These are phyloP conservation scores for Drosophila melanica DNA, from an alignment of 1,140 invertebrate species.

Conservation along the genomic window DNA sequence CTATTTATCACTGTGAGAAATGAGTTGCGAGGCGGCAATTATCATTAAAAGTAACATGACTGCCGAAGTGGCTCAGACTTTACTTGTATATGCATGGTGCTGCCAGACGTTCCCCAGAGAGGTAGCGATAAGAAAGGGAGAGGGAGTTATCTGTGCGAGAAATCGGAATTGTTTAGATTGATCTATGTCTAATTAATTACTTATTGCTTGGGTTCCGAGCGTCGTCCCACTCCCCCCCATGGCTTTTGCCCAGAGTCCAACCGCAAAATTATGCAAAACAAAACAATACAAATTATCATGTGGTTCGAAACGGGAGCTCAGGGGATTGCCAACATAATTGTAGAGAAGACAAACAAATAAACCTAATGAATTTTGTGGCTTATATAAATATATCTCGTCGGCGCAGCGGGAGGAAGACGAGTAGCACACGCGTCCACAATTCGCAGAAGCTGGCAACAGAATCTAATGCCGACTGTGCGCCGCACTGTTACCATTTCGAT, in stretches of 20 bases:
- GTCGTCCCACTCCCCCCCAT: slow-evolving; percentile 30
- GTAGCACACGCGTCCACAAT: slow-evolving; percentile 62
- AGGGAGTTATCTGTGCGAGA: not conserved
- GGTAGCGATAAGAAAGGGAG: not conserved
- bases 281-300: not conserved
- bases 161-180: slow-evolving; percentile 29
- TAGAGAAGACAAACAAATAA: slow-evolving; percentile 39
- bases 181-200: slow-evolving; percentile 77
- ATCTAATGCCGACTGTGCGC: not conserved
- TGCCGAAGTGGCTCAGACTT: slow-evolving; percentile 38
- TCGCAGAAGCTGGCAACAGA: slow-evolving; percentile 53
- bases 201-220: slow-evolving; percentile 10
- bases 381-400: slow-evolving; percentile 1
- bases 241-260: slow-evolving; percentile 11
- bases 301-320: not conserved
- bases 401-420: slow-evolving; percentile 65
- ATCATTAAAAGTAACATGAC: slow-evolving; percentile 82
- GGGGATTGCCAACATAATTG: slow-evolving; percentile 7
- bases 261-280: slow-evolving; percentile 61
- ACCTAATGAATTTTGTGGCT: slow-evolving; percentile 74
- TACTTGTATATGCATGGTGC: not conserved
- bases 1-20: slow-evolving; percentile 77
- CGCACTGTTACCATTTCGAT: slow-evolving; percentile 52
- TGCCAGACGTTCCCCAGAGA: slow-evolving; percentile 3
- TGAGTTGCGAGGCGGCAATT: slow-evolving; percentile 78